A percentile compares a stretch with the other conserved stretches of the same genome.
Conservation (phyloP, 2,797 vertebrate species). For the Hyperoplus lanceolatus region DNA sequence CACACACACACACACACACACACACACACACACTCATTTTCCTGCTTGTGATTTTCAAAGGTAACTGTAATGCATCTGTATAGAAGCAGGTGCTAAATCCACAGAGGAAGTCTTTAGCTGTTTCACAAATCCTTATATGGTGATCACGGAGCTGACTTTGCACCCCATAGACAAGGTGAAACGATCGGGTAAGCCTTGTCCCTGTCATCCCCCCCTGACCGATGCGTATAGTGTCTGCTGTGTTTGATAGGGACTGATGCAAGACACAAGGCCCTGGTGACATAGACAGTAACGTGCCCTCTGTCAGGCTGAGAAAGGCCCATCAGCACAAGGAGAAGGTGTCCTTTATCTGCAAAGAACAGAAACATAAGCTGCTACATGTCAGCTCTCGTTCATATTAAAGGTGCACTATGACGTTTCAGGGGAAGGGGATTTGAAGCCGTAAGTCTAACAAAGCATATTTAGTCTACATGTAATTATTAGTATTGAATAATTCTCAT, state of each 20-base stretch:
- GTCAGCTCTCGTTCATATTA: constrained; percentile 7
- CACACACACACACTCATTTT: not conserved
- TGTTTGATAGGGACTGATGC: not conserved
- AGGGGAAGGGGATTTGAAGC: too few species aligned
- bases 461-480: too few species aligned
- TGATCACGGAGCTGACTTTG: constrained; percentile 3
- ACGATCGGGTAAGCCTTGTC: constrained; percentile 33
- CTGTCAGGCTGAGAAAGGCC: not conserved
- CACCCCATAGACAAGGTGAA: constrained; percentile 38
- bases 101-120: not conserved
- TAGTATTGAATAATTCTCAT: too few species aligned
- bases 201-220: constrained; percentile 36
- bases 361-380: not conserved
- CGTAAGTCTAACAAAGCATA: too few species aligned
- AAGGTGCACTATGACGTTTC: too few species aligned
- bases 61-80: not conserved
- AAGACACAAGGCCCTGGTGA: not conserved
- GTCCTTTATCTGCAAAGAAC: not conserved
- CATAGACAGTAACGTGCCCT: not conserved
- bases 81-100: not conserved
- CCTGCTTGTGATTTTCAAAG: not conserved
- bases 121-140: not conserved
- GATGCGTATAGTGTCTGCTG: not conserved
- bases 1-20: too few species aligned
- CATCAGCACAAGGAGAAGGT: constrained; percentile 12